Percentiles rank a stretch among this genome's conserved stretches.
These are phyloP conservation scores for Akabosia matsudoensis DNA, from an alignment of 1,140 invertebrate species.

Conservation along the genomic window DNA sequence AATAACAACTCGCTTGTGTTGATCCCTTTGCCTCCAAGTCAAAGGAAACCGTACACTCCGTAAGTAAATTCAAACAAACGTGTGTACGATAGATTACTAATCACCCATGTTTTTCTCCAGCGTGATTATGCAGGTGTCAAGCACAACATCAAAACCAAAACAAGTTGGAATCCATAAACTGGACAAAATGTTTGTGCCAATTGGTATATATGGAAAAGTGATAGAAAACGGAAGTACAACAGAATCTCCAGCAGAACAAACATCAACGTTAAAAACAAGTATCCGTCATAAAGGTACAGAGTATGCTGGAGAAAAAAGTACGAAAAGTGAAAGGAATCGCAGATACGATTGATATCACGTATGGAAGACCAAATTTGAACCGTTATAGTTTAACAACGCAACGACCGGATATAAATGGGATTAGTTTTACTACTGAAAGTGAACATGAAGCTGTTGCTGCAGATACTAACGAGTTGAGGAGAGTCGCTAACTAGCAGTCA, in stretches of 20 bases:
- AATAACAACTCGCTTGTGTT: background rate
- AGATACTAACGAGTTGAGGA: background rate
- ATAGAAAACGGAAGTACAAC: background rate
- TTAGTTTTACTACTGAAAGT: slow-evolving; percentile 40
- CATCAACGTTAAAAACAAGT: background rate
- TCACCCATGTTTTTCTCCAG: background rate
- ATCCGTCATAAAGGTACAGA: slow-evolving; percentile 42
- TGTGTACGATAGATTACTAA: background rate
- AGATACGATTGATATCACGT: slow-evolving; percentile 34
- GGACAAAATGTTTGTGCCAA: slow-evolving; percentile 47
- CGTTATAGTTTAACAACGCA: slow-evolving; percentile 38
- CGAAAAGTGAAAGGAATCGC: slow-evolving; percentile 26
- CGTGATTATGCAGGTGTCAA: slow-evolving; percentile 4
- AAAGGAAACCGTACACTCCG: slow-evolving; percentile 44
- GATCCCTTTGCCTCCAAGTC: slow-evolving; percentile 42
- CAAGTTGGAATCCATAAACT: slow-evolving; percentile 38
- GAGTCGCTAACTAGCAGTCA: background rate
- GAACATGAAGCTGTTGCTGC: background rate
- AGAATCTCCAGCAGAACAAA: background rate
- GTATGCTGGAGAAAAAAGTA: background rate
- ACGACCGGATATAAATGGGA: slow-evolving; percentile 25
- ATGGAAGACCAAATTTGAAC: slow-evolving; percentile 30
- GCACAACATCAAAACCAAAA: background rate
- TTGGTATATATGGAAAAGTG: slow-evolving; percentile 37
- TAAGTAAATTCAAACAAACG: background rate